Percentiles rank a stretch among this genome's conserved stretches.
Evolutionary conservation across 2,888 invertebrate genomes (phyloP).

Genomic region (Tricholauxania praeusta): DNA sequence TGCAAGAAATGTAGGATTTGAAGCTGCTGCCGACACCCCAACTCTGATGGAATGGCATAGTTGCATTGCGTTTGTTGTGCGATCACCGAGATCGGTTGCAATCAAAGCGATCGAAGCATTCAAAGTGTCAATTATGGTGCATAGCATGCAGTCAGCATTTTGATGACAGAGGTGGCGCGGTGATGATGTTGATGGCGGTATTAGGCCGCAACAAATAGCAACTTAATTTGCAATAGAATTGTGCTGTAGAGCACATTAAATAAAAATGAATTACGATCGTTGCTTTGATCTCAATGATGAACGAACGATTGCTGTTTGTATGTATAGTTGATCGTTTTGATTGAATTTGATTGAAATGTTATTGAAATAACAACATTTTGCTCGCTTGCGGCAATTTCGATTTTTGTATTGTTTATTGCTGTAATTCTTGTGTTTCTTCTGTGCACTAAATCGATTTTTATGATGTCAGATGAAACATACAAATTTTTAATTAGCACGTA

Average conservation of each 20-base stretch:
- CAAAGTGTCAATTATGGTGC: constrained; percentile 10
- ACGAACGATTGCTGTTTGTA: background rate
- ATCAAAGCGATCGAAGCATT: too few relatives aligned
- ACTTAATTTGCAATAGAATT: constrained; percentile 17
- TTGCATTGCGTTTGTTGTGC: background rate
- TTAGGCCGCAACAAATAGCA: constrained; percentile 13
- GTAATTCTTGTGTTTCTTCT: too few relatives aligned
- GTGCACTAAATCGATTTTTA: too few relatives aligned
- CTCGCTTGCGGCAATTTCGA: too few relatives aligned
- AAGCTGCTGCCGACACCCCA: background rate
- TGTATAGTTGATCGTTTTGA: constrained; percentile 1
- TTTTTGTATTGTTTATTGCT: too few relatives aligned
- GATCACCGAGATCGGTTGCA: constrained; percentile 4
- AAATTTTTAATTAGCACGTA: too few relatives aligned
- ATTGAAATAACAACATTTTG: background rate
- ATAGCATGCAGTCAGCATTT: background rate
- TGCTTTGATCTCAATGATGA: constrained; percentile 12
- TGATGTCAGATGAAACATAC: too few relatives aligned
- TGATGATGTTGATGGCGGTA: background rate
- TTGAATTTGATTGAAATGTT: constrained; percentile 4
- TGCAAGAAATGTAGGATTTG: background rate
- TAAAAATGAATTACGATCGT: constrained; percentile 9
- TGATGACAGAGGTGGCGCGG: background rate
- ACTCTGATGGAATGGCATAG: background rate
- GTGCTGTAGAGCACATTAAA: background rate